A percentile compares a stretch with the other conserved stretches of the same genome.
Conservation (phyloP, 2,888 invertebrate genomes). For the Chaetogeoica ovagalla region DNA sequence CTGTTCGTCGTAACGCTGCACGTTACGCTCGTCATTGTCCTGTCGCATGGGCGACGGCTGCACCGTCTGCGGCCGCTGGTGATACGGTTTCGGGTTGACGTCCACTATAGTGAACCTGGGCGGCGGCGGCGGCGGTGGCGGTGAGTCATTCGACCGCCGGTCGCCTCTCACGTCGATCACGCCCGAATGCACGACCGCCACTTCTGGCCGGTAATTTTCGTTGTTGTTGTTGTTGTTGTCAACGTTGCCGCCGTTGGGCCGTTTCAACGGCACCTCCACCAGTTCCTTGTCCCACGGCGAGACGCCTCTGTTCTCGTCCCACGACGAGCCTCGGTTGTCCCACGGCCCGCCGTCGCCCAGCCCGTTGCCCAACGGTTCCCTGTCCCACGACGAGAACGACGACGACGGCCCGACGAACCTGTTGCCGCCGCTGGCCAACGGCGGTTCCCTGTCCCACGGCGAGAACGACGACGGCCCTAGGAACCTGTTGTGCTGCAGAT, state of each 20-base stretch:
- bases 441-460: too few species aligned
- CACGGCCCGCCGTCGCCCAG: neutral
- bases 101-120: slow-evolving; percentile 56
- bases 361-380: slow-evolving; percentile 2
- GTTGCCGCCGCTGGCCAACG: too few species aligned
- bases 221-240: slow-evolving; percentile 1
- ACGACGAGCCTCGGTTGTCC: slow-evolving; percentile 15
- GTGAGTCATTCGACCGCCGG: slow-evolving; percentile 34
- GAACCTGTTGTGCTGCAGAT: neutral
- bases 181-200: slow-evolving; percentile 52
- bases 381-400: slow-evolving; percentile 12
- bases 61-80: neutral
- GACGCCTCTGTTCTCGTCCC: slow-evolving; percentile 11
- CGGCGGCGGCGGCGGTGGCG: slow-evolving; percentile 12
- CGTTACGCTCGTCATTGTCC: neutral
- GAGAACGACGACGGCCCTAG: neutral
- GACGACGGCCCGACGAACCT: too few species aligned
- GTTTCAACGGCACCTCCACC: slow-evolving; percentile 42
- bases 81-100: slow-evolving; percentile 55
- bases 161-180: slow-evolving; percentile 55
- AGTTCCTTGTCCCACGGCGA: slow-evolving; percentile 36
- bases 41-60: neutral
- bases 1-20: slow-evolving; percentile 25
- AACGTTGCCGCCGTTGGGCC: neutral
- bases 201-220: slow-evolving; percentile 19